A percentile compares a stretch with the other conserved stretches of the same genome.
These are phyloP conservation scores for Heliothis peltigera DNA, from an alignment of 2,888 invertebrate genomes.

Conservation along the genomic window DNA sequence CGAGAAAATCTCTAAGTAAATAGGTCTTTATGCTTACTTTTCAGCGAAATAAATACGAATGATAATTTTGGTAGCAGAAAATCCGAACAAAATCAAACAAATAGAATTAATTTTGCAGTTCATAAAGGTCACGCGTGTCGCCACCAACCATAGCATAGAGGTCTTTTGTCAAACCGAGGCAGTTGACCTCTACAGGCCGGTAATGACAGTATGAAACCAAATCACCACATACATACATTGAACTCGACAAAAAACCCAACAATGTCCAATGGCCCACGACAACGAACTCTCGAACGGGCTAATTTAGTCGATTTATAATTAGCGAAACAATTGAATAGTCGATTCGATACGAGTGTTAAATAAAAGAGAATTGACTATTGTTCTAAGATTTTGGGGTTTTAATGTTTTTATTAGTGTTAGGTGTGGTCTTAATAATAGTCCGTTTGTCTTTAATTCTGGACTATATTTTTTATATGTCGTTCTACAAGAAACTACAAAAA, in stretches of 20 bases:
- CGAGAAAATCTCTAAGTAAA: too few species aligned
- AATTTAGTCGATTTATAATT: slow-evolving; percentile 54
- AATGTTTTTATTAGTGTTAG: slow-evolving; percentile 9
- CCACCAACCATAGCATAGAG: slow-evolving; percentile 1
- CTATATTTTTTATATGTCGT: too few species aligned
- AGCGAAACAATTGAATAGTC: slow-evolving; percentile 52
- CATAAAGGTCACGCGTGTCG: background rate
- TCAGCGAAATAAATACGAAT: too few species aligned
- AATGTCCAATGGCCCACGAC: slow-evolving; percentile 57
- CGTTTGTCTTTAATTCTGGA: too few species aligned
- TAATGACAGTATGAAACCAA: slow-evolving; percentile 53
- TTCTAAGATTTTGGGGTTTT: slow-evolving; percentile 35
- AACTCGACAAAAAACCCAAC: slow-evolving; percentile 62
- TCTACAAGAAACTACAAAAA: too few species aligned
- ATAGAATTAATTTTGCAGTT: too few species aligned
- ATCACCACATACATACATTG: slow-evolving; percentile 63
- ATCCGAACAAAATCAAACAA: too few species aligned
- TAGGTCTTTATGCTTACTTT: too few species aligned
- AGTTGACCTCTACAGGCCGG: slow-evolving; percentile 49
- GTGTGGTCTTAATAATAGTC: background rate
- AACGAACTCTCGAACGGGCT: slow-evolving; percentile 48
- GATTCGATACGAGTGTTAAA: slow-evolving; percentile 47
- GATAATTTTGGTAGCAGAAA: too few species aligned
- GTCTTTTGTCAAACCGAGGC: slow-evolving; percentile 48
- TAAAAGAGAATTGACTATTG: slow-evolving; percentile 54